Evolutionary conservation across 2,797 vertebrate species (phyloP), one percentile per base, ranked within the genome.

Genomic region (Schizopygopsis malacanthus): DNA sequence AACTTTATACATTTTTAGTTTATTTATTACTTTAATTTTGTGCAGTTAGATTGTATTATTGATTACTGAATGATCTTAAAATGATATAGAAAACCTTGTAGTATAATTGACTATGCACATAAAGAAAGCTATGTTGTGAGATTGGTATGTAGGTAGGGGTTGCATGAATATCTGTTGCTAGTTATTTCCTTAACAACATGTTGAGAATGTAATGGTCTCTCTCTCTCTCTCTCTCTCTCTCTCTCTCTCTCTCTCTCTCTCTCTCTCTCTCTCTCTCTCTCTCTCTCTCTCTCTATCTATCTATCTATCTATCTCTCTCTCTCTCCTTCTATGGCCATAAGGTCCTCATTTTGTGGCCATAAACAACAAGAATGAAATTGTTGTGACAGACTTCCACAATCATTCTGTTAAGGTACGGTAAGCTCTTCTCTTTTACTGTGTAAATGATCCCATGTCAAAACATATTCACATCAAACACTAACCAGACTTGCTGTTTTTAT

Each of bases 371-470:
- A 98, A 98, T 56, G 98, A 99, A 93, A 99, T 99, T 0, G 96
- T 99, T 89, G 98, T 99, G 76, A 99, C 98, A 0, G 98, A 99
- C 92, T 99, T 99, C 93, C 98, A 99, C 90, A 99, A 99, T 93
- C 98, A 99, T 90, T 99, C 98, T 0, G 98, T 99, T 79, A 99
- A 99, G 98, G 98, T 99, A 94, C 88, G 94, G 2, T n/a, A 3
- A 59, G 33, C 1, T 47, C 41, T 71, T 45, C 18, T 63, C 18
- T 50, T 70, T 82, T 33, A 15, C 13, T 85, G 11, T 80, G 8
- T 67, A 43, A 15, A 82, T 25, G 22, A 28, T 79, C 59, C 47
- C 52, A 37, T 12, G 45, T 4, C 37, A 52, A 33, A 28, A 63
- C 8, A 41, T 73, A 5, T 52, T 80, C 20, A 20, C 15, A 18